Percentiles rank a stretch among this genome's conserved stretches.
Evolutionary conservation across 2,888 invertebrate genomes (phyloP).

Genomic region (Pachliopta kotzebuea): DNA sequence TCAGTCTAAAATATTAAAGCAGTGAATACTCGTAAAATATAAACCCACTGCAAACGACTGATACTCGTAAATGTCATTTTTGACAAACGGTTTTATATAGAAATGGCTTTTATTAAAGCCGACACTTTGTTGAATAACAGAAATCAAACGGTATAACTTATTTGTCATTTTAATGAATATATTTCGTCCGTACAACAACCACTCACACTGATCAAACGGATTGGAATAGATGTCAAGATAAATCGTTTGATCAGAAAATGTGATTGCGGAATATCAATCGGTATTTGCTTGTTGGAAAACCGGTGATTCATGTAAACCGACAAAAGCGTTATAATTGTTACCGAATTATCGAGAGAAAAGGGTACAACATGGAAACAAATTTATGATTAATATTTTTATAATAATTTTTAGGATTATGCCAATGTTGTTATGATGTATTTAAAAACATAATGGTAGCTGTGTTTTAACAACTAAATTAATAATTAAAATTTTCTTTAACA

Average conservation of each 20-base stretch:
- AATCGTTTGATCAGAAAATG: slow-evolving; percentile 17
- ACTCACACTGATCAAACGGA: slow-evolving; percentile 4
- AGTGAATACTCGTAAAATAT: slow-evolving; percentile 13
- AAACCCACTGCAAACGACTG: slow-evolving; percentile 22
- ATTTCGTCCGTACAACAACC: slow-evolving; percentile 10
- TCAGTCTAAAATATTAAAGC: not conserved
- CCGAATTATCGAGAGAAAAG: not conserved
- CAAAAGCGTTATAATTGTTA: not conserved
- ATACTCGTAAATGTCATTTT: slow-evolving; percentile 23
- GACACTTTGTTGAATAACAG: slow-evolving; percentile 17
- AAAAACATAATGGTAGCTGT: too few relatives aligned
- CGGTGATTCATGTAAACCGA: not conserved
- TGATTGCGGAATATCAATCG: slow-evolving; percentile 10
- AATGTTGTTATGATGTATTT: too few relatives aligned
- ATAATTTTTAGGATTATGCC: not conserved
- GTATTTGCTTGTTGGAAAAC: slow-evolving; percentile 5
- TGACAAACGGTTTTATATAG: slow-evolving; percentile 26
- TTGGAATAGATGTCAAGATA: slow-evolving; percentile 25
- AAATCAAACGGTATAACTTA: slow-evolving; percentile 18
- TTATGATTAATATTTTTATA: not conserved
- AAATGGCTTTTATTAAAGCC: slow-evolving; percentile 21
- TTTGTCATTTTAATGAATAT: slow-evolving; percentile 26
- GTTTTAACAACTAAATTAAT: too few relatives aligned
- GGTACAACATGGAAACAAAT: not conserved
- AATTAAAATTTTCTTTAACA: too few relatives aligned